phyloP scores from a whole-genome alignment of 2,888 invertebrate genomes.

The Amphipyra tragopoginis region DNA sequence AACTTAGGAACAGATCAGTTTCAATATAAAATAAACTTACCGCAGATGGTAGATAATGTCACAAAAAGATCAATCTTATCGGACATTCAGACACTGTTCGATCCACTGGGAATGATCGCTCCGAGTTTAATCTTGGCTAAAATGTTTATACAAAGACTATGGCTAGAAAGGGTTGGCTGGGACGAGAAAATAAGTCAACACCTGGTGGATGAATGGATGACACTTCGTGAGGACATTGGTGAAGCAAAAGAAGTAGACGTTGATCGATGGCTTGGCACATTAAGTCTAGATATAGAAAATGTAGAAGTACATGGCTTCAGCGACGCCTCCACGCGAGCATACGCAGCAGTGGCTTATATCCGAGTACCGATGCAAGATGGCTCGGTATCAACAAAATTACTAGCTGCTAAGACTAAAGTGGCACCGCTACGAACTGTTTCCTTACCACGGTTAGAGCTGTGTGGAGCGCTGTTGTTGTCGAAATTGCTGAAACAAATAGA shows the following conservation, averaged over 20 bases:
- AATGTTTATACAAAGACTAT: conserved; percentile 44
- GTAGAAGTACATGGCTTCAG: conserved; percentile 17
- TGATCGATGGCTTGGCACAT: conserved; percentile 18
- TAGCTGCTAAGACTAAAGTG: conserved; percentile 12
- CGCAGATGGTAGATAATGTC: not conserved
- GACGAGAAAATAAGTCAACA: conserved; percentile 27
- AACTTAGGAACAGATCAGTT: conserved; percentile 49
- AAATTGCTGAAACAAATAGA: conserved; percentile 8
- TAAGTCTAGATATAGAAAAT: not conserved
- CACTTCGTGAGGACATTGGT: conserved; percentile 25
- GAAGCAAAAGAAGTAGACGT: conserved; percentile 21
- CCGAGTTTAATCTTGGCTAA: conserved; percentile 31
- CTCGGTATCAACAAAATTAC: not conserved
- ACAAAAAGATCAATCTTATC: conserved; percentile 36
- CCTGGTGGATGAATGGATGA: conserved; percentile 31
- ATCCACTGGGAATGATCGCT: conserved; percentile 44
- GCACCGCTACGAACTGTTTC: conserved; percentile 15
- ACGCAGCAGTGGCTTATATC: conserved; percentile 9
- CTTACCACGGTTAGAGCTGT: conserved; percentile 19
- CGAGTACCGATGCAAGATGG: not conserved
- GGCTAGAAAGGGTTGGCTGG: conserved; percentile 35
- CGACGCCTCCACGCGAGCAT: conserved; percentile 21
- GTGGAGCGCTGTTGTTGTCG: conserved; percentile 8
- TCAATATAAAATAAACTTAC: conserved; percentile 40
- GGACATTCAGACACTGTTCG: conserved; percentile 37